Conservation (phyloP, 2,797 vertebrate species). For the Thamnophis elegans region DNA sequence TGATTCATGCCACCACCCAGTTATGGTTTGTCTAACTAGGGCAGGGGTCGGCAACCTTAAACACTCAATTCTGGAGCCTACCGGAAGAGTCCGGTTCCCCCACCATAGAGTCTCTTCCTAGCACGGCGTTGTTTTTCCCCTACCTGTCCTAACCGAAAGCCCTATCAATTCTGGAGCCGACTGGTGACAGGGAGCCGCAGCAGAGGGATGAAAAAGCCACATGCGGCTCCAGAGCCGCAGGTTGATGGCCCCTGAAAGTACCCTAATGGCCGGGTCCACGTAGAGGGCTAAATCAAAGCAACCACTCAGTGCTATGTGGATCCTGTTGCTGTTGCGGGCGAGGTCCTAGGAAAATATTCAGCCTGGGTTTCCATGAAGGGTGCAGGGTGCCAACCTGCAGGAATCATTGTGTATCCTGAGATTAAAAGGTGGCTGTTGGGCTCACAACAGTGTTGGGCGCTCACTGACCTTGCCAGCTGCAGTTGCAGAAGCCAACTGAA, state of each 20-base stretch:
- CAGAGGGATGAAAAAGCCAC: too few relatives aligned
- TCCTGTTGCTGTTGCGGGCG: neutral
- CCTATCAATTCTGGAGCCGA: too few relatives aligned
- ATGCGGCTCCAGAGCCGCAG: too few relatives aligned
- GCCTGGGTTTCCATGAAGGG: neutral
- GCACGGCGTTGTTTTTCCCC: too few relatives aligned
- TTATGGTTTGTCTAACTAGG: neutral
- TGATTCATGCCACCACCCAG: neutral
- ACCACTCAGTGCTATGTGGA: neutral
- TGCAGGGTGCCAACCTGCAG: neutral
- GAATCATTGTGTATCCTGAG: neutral
- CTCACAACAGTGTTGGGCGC: constrained; percentile 7
- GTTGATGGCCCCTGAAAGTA: neutral
- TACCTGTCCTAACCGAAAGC: too few relatives aligned
- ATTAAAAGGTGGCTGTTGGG: neutral
- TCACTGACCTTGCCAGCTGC: constrained; percentile 18
- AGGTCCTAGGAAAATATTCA: neutral
- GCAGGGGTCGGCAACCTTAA: too few relatives aligned
- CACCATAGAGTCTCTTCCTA: too few relatives aligned
- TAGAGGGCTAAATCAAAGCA: neutral
- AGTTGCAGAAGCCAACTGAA: constrained; percentile 19
- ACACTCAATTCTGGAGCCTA: too few relatives aligned
- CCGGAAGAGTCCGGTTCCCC: too few relatives aligned
- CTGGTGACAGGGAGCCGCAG: too few relatives aligned
- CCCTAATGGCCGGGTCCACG: neutral